These are phyloP conservation scores for Invenusta paracnida DNA, from an alignment of 2,888 invertebrate genomes.

Conservation along the genomic window DNA sequence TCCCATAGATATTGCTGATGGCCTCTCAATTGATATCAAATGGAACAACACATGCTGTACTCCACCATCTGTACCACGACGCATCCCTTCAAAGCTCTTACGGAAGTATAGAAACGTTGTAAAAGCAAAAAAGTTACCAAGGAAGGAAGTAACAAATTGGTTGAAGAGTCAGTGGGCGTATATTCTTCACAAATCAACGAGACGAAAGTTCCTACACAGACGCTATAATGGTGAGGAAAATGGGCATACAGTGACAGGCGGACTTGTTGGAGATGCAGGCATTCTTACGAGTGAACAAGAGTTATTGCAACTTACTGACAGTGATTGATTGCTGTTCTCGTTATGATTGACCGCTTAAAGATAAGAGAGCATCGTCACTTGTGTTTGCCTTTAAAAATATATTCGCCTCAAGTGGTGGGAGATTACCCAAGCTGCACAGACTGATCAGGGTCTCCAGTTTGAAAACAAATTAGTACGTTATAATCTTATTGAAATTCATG, in stretches of 20 bases:
- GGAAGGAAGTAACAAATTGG: background rate
- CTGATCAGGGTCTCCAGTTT: conserved; percentile 20
- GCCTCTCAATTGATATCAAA: background rate
- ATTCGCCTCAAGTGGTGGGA: background rate
- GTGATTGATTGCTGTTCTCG: background rate
- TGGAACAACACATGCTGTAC: background rate
- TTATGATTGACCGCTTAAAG: too few relatives aligned
- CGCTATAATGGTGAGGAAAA: background rate
- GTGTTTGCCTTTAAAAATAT: too few relatives aligned
- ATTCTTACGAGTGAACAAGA: background rate
- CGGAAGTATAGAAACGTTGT: background rate
- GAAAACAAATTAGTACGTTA: background rate
- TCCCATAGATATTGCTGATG: too few relatives aligned
- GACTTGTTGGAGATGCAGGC: background rate
- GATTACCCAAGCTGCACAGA: background rate
- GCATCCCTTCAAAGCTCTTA: background rate
- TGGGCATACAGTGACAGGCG: background rate
- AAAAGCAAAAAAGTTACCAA: background rate
- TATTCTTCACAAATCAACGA: background rate
- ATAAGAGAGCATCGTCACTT: too few relatives aligned
- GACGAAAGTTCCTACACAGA: background rate
- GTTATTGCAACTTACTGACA: background rate
- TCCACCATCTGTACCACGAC: background rate
- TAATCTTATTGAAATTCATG: background rate
- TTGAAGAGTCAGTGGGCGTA: background rate